Conservation (phyloP, 2,888 invertebrate species). For the Melipona bicolor region DNA sequence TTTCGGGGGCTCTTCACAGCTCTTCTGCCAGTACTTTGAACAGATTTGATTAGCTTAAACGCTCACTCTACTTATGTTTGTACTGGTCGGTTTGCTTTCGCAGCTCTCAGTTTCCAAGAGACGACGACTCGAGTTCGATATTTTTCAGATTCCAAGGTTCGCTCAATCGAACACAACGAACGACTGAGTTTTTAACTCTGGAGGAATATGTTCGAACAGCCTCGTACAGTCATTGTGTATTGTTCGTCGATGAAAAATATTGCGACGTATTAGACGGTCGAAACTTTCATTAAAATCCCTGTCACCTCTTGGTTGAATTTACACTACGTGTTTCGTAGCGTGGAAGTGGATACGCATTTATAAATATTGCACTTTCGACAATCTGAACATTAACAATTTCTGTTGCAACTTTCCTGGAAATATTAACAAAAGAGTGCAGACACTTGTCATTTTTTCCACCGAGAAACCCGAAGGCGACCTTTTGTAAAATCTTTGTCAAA, state of each 20-base stretch:
- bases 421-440: background rate
- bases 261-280: too few species aligned
- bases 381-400: too few species aligned
- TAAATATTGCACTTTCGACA: background rate
- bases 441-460: background rate
- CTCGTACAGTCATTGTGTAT: conserved; percentile 6
- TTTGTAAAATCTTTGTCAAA: background rate
- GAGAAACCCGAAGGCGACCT: background rate
- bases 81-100: background rate
- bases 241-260: background rate
- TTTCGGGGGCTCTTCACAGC: background rate
- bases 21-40: conserved; percentile 40
- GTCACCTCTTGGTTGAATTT: background rate
- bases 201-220: conserved; percentile 3
- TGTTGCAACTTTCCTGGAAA: background rate
- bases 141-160: background rate
- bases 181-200: conserved; percentile 8
- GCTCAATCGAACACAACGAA: background rate
- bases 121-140: background rate
- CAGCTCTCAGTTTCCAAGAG: background rate
- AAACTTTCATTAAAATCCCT: background rate
- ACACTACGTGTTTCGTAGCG: too few species aligned
- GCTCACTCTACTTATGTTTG: background rate
- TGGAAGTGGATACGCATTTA: background rate
- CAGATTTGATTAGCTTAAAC: conserved; percentile 61